Conservation (phyloP, 2,113 vertebrate species). For the Phylloscopus whistleri region DNA sequence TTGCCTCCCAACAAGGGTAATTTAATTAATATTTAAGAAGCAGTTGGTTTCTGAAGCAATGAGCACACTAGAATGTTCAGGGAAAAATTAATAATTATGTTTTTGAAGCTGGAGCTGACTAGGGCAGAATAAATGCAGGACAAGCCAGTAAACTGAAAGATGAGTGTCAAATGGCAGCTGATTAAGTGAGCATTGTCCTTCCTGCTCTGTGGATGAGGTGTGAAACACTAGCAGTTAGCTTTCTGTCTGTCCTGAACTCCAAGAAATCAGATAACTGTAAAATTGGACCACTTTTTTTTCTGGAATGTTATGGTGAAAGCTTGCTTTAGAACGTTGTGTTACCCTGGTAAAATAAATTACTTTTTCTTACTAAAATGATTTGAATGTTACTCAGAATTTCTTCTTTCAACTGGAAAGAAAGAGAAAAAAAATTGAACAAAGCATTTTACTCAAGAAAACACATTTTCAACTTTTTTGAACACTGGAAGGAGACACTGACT, state of each 20-base stretch:
- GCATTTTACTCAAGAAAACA: background rate
- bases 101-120: background rate
- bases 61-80: background rate
- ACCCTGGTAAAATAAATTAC: background rate
- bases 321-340: background rate
- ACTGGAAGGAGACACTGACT: background rate
- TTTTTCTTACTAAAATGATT: background rate
- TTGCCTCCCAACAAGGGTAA: background rate
- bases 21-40: background rate
- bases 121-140: background rate
- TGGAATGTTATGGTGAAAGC: background rate
- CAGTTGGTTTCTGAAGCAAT: background rate
- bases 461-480: background rate
- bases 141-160: background rate
- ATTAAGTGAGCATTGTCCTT: background rate
- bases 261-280: background rate
- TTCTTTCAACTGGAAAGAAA: background rate
- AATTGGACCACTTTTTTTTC: background rate
- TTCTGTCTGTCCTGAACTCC: background rate
- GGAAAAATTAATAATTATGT: background rate
- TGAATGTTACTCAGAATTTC: background rate
- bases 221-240: background rate
- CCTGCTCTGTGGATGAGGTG: background rate
- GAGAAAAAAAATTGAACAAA: background rate
- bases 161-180: background rate